Evolutionary conservation across 2,797 vertebrate species (phyloP).

Genomic region (Picus viridis): DNA sequence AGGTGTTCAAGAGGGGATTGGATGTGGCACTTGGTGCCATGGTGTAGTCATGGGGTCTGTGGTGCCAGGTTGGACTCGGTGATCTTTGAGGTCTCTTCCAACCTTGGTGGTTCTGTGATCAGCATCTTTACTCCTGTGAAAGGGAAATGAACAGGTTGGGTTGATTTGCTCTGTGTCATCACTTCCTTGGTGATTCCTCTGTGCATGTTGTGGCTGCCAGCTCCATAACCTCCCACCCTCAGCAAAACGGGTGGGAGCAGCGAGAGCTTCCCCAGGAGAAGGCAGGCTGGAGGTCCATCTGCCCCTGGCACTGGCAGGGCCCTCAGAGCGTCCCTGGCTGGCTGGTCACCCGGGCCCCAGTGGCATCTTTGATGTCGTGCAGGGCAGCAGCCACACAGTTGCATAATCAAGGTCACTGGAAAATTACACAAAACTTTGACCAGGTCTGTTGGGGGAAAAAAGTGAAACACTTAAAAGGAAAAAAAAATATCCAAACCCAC

Average conservation of each 20-base stretch:
- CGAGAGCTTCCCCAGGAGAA: neutral
- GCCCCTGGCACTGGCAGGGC: neutral
- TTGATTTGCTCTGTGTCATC: neutral
- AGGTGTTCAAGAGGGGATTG: too few species aligned
- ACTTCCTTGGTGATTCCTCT: neutral
- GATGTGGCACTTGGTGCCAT: too few species aligned
- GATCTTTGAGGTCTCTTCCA: too few species aligned
- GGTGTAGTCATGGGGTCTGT: too few species aligned
- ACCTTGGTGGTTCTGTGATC: too few species aligned
- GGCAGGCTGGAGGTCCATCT: neutral
- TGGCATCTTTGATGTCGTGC: constrained; percentile 57
- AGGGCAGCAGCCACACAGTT: constrained; percentile 51
- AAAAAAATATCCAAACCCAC: too few species aligned
- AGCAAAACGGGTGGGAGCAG: neutral
- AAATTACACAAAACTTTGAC: constrained; percentile 75
- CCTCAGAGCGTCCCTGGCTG: neutral
- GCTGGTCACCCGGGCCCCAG: constrained; percentile 20
- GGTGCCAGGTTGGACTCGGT: too few species aligned
- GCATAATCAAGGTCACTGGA: constrained; percentile 72
- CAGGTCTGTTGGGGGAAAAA: constrained; percentile 33
- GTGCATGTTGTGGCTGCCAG: neutral
- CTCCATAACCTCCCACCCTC: neutral
- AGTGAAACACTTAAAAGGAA: constrained; percentile 12
- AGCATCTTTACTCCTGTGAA: too few species aligned
- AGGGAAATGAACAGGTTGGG: neutral